Conservation (phyloP, 2,797 vertebrate species). For the Sphenodon punctatus region DNA sequence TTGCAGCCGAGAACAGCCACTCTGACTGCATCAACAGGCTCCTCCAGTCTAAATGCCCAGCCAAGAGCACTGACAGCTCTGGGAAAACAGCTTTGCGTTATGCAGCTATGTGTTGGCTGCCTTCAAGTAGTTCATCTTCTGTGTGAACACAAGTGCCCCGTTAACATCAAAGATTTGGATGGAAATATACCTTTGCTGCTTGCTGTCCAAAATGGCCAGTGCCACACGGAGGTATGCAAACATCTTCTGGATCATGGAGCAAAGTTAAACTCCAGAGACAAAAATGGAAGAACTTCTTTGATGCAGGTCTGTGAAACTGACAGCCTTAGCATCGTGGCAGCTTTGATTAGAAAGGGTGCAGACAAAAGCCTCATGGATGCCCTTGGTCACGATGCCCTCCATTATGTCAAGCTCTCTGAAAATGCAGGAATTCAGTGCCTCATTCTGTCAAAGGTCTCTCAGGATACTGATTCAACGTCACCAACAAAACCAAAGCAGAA, state of each 20-base stretch:
- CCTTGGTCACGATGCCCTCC: constrained; percentile 85
- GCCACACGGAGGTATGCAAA: constrained; percentile 84
- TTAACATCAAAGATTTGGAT: constrained; percentile 90
- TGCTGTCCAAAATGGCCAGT: constrained; percentile 81
- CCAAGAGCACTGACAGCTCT: constrained; percentile 80
- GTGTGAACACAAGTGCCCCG: constrained; percentile 86
- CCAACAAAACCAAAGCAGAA: constrained; percentile 86
- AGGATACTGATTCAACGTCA: constrained; percentile 80
- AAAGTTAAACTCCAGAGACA: constrained; percentile 86
- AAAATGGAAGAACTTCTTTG: constrained; percentile 89
- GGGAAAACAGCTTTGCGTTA: constrained; percentile 92
- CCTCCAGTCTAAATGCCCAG: constrained; percentile 89
- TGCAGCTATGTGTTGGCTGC: constrained; percentile 91
- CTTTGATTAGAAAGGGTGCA: constrained; percentile 84
- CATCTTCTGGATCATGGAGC: constrained; percentile 88
- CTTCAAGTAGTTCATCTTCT: constrained; percentile 85
- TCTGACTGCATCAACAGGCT: constrained; percentile 88
- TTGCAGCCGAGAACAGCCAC: constrained; percentile 93
- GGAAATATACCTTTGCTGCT: constrained; percentile 87
- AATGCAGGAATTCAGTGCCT: constrained; percentile 80
- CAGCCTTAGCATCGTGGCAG: constrained; percentile 76
- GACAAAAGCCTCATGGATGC: constrained; percentile 84
- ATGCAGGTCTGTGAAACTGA: constrained; percentile 88
- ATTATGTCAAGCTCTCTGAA: constrained; percentile 84
- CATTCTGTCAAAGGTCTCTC: constrained; percentile 80